phyloP scores from a whole-genome alignment of 2,888 invertebrate genomes.

The Oscheius myriophilus region DNA sequence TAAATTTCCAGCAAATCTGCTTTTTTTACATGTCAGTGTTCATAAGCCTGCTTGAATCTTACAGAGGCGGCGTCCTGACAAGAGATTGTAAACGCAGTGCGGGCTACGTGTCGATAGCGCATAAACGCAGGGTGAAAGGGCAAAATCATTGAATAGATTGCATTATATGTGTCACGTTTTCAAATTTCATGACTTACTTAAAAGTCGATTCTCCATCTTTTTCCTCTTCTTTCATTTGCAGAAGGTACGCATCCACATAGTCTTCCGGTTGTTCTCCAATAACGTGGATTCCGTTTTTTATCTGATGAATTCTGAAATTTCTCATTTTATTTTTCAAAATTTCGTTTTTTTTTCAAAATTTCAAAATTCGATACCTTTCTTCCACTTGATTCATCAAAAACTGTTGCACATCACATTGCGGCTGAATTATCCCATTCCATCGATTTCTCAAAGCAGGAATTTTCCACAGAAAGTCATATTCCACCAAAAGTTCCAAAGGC shows the following conservation, averaged over 20 bases:
- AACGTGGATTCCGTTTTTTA: conserved; percentile 35
- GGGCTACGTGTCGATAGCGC: no score
- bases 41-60: no score
- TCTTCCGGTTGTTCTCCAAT: conserved; percentile 39
- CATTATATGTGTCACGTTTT: no score
- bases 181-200: conserved; percentile 1
- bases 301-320: conserved; percentile 31
- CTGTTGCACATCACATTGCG: neutral
- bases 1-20: no score
- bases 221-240: conserved; percentile 33
- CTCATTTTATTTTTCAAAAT: neutral
- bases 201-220: conserved; percentile 7
- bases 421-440: conserved; percentile 1
- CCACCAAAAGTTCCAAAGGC: conserved; percentile 28
- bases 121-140: no score
- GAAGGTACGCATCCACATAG: conserved; percentile 44
- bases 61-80: no score
- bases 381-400: conserved; percentile 8
- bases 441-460: conserved; percentile 12
- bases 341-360: neutral
- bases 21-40: no score
- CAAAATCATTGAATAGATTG: no score
- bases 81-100: no score
- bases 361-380: conserved; percentile 7
- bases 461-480: conserved; percentile 29